phyloP scores from a whole-genome alignment of 2,888 invertebrate species.

The Habroteleia sp. region DNA sequence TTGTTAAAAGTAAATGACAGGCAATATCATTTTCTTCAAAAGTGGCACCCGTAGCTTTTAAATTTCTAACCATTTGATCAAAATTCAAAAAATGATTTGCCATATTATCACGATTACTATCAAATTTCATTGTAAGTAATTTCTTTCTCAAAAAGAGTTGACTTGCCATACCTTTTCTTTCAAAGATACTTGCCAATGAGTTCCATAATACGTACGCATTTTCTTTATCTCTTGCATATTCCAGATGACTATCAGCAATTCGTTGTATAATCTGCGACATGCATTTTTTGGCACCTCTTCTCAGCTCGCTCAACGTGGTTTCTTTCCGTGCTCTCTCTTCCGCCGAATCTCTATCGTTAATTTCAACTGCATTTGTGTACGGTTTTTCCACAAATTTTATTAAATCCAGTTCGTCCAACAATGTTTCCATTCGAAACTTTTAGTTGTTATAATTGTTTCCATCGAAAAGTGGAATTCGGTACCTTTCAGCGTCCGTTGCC shows the following conservation, averaged over 20 bases:
- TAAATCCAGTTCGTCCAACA: slow-evolving; percentile 52
- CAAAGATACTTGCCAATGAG: slow-evolving; percentile 28
- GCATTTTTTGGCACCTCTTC: slow-evolving; percentile 62
- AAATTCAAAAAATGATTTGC: slow-evolving; percentile 10
- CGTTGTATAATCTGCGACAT: slow-evolving; percentile 66
- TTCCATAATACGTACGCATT: slow-evolving; percentile 59
- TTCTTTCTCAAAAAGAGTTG: slow-evolving; percentile 8
- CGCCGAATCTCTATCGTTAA: neutral
- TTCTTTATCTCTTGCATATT: slow-evolving; percentile 68
- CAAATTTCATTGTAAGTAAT: slow-evolving; percentile 9
- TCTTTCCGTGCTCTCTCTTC: neutral
- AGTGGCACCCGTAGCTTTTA: slow-evolving; percentile 8
- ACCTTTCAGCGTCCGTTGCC: neutral
- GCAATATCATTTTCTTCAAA: slow-evolving; percentile 20
- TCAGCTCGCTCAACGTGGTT: neutral
- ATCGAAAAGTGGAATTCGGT: slow-evolving; percentile 1
- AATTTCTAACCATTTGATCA: slow-evolving; percentile 9
- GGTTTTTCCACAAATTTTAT: slow-evolving; percentile 33
- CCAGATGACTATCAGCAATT: slow-evolving; percentile 62
- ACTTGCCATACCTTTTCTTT: slow-evolving; percentile 9
- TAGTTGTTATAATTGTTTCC: neutral
- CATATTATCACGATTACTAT: neutral
- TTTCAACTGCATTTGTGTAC: neutral
- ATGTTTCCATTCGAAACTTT: slow-evolving; percentile 63
- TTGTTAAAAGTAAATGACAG: slow-evolving; percentile 44